These are phyloP conservation scores for Mycogona germanica DNA, from an alignment of 2,888 invertebrate species.

Conservation along the genomic window DNA sequence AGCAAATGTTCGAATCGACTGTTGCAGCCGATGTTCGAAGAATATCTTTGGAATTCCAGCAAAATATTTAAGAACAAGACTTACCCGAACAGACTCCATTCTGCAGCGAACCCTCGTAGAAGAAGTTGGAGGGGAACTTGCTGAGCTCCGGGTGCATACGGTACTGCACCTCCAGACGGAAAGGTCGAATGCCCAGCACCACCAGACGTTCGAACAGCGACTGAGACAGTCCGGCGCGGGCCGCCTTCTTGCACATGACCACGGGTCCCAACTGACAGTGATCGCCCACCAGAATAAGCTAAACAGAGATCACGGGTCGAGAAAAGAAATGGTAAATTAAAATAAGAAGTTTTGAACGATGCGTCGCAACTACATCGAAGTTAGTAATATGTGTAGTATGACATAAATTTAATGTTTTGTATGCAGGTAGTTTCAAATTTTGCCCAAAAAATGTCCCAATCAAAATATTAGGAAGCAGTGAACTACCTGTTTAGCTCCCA, in stretches of 20 bases:
- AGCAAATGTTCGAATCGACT: background rate
- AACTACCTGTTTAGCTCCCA: conserved; percentile 77
- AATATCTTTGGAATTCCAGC: background rate
- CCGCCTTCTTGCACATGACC: conserved; percentile 99
- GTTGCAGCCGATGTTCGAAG: background rate
- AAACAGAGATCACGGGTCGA: conserved; percentile 26
- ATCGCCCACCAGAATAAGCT: conserved; percentile 90
- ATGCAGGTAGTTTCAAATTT: background rate
- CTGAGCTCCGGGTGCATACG: conserved; percentile 98
- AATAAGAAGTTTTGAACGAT: background rate
- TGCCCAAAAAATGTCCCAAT: background rate
- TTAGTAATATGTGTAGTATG: too few relatives aligned
- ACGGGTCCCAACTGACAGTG: conserved; percentile 98
- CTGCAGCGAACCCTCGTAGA: conserved; percentile 97
- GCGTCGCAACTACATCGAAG: too few relatives aligned
- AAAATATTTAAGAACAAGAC: too few relatives aligned
- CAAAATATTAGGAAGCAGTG: background rate
- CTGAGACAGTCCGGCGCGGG: conserved; percentile 90
- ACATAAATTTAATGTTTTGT: too few relatives aligned
- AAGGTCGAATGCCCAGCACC: conserved; percentile 91
- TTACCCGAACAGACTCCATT: conserved; percentile 88
- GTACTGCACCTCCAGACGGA: conserved; percentile 94
- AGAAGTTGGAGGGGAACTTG: conserved; percentile 97
- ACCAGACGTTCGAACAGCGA: conserved; percentile 95
- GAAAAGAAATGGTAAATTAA: conserved; percentile 17